Evolutionary conservation across 2,888 invertebrate species (phyloP), one percentile per base, ranked within the genome.

Genomic region (Nomada fucata): DNA sequence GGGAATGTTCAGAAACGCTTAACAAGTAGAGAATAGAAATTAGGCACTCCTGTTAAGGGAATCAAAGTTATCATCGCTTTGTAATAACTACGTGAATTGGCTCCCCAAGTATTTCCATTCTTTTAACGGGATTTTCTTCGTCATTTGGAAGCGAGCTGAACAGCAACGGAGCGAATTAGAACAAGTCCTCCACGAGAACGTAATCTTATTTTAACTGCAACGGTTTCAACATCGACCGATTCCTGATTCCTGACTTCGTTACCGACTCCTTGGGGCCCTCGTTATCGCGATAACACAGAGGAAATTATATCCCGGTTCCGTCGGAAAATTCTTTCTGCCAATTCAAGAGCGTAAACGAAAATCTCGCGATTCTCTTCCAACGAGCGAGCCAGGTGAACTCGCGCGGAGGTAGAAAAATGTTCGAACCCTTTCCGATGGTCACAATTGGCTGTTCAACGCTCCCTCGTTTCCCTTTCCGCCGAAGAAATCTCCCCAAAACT

Each of bases 181-280:
- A 2, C 50, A 50, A 65, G 59, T 36, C 50, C 42, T 57, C 55
- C 59, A 29, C 47, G 18, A 57, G 73, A 47, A 65, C 47, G 55
- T 67, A 65, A 65, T 65, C 50, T 36, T 67, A 67, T 67, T 67
- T 67, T 36, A 59, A 52, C 18, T 53, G 23, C 42, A 59, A 42
- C 50, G 20, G 29, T 18, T 67, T 67, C 74, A 47, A 59, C 67
- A 67, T 72, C 52, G 71, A 72, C 65, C 15, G 74, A 59, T 67
- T 44, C 55, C 59, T 65, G 29, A 74, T 74, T 67, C 36, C 47
- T 36, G 36, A 36, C 18, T 47, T 42, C 57, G 36, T 65, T 74
- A 50, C 26, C n/a, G 42, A 13, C 18, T 23, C 52, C 15, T 26
- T 42, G 11, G 36, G 5, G 13, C 65, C 42, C 74, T 59, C 59